Evolutionary conservation across 1,140 invertebrate genomes (phyloP).

Genomic region (Planococcus citri): DNA sequence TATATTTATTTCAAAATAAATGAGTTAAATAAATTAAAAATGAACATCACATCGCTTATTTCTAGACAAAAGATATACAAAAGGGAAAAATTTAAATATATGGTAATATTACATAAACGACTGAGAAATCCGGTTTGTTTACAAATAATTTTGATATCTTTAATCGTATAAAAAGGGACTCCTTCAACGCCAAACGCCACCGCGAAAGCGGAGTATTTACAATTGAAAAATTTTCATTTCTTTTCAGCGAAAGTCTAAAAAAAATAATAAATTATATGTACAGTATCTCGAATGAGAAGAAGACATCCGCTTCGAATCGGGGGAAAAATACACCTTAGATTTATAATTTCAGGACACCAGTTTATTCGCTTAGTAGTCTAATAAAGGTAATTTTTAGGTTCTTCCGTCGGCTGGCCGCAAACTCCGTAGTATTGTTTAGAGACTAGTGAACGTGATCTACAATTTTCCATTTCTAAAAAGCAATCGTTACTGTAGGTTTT

Average conservation of each 20-base stretch:
- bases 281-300: neutral
- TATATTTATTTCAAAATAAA: neutral
- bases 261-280: neutral
- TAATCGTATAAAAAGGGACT: neutral
- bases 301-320: neutral
- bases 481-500: constrained; percentile 87
- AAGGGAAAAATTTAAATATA: neutral
- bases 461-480: constrained; percentile 81
- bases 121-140: neutral
- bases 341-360: too few species aligned
- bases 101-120: constrained; percentile 3
- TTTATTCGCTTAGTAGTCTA: too few species aligned
- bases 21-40: neutral
- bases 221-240: neutral
- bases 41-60: neutral
- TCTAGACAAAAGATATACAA: neutral
- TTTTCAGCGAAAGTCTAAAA: neutral
- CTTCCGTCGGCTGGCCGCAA: constrained; percentile 52
- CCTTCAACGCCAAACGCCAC: neutral
- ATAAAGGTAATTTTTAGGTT: constrained; percentile 57
- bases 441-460: constrained; percentile 57
- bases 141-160: constrained; percentile 8
- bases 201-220: neutral
- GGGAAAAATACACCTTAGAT: too few species aligned
- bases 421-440: constrained; percentile 50